These are phyloP conservation scores for Cheilosia variabilis DNA, from an alignment of 2,888 invertebrate species.

Conservation along the genomic window DNA sequence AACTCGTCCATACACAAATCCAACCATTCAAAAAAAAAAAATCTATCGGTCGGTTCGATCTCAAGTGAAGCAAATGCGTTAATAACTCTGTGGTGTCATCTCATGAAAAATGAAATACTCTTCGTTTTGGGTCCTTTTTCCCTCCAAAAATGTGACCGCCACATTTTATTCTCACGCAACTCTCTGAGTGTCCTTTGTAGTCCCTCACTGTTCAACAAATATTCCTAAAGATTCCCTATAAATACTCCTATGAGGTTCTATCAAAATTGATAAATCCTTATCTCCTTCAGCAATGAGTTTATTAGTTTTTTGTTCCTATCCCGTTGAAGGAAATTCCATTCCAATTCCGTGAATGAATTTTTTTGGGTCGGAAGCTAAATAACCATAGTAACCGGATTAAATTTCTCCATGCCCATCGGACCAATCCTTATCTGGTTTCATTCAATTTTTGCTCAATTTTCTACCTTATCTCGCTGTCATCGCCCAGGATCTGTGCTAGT, in stretches of 20 bases:
- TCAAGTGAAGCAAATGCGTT: conserved; percentile 25
- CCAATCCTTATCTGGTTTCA: conserved; percentile 32
- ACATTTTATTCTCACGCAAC: conserved; percentile 50
- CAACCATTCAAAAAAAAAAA: not conserved
- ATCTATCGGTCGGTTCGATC: conserved; percentile 40
- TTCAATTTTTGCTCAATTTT: conserved; percentile 58
- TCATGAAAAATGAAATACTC: conserved; percentile 24
- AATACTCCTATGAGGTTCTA: conserved; percentile 11
- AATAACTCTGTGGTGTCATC: conserved; percentile 20
- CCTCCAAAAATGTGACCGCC: conserved; percentile 12
- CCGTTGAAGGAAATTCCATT: not conserved
- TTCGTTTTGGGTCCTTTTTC: conserved; percentile 16
- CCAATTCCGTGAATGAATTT: conserved; percentile 26
- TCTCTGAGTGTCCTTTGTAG: conserved; percentile 42
- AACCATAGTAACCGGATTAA: conserved; percentile 70
- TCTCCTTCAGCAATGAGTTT: conserved; percentile 56
- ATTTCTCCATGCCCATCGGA: conserved; percentile 50
- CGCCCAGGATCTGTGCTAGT: not conserved
- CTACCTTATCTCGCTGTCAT: conserved; percentile 36
- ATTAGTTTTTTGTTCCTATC: conserved; percentile 19
- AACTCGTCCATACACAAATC: too few relatives aligned
- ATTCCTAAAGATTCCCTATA: not conserved
- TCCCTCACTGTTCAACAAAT: not conserved
- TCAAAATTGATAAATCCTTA: conserved; percentile 54
- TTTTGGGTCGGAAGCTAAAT: conserved; percentile 27